phyloP scores from a whole-genome alignment of 30 jellyfish, hydroid and myxozoan species.

The Rhopilema esculentum region DNA sequence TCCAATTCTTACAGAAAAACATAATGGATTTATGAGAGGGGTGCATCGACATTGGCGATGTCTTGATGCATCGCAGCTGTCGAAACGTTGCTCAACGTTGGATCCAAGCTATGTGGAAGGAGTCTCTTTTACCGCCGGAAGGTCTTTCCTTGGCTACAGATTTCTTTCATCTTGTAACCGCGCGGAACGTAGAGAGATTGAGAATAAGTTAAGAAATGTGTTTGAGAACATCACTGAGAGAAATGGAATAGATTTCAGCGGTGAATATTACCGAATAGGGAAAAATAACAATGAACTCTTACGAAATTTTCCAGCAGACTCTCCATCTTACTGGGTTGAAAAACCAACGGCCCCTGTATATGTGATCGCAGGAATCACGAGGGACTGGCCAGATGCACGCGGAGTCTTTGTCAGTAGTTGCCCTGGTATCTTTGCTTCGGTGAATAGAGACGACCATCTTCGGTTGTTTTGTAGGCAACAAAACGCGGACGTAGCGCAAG shows the following conservation, averaged over 20 bases:
- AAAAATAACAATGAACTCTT: constrained; percentile 1
- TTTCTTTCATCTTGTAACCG: constrained; percentile 64
- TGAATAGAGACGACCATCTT: constrained; percentile 82
- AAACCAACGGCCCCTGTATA: constrained; percentile 65
- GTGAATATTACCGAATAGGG: constrained; percentile 48
- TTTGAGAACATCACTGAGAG: constrained; percentile 11
- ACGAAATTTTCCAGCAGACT: constrained; percentile 30
- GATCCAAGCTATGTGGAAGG: constrained; percentile 59
- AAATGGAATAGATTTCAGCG: constrained; percentile 48
- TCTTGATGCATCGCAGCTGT: constrained; percentile 44
- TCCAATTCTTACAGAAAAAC: constrained; percentile 60
- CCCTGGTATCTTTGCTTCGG: constrained; percentile 64
- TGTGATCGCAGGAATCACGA: constrained; percentile 43
- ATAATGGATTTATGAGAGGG: constrained; percentile 59
- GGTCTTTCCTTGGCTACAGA: constrained; percentile 58
- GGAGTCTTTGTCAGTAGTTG: constrained; percentile 53
- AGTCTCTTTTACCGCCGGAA: constrained; percentile 60
- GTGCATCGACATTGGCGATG: constrained; percentile 35
- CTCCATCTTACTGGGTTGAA: constrained; percentile 62
- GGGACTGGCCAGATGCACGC: constrained; percentile 77
- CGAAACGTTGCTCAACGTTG: constrained; percentile 33
- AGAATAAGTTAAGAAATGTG: constrained; percentile 25
- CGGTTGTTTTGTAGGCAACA: constrained; percentile 72
- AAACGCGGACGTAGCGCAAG: constrained; percentile 57
- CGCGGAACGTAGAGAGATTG: constrained; percentile 75